These are phyloP conservation scores for Dromiciops gliroides DNA, from an alignment of 2,113 vertebrate genomes.

Conservation along the genomic window DNA sequence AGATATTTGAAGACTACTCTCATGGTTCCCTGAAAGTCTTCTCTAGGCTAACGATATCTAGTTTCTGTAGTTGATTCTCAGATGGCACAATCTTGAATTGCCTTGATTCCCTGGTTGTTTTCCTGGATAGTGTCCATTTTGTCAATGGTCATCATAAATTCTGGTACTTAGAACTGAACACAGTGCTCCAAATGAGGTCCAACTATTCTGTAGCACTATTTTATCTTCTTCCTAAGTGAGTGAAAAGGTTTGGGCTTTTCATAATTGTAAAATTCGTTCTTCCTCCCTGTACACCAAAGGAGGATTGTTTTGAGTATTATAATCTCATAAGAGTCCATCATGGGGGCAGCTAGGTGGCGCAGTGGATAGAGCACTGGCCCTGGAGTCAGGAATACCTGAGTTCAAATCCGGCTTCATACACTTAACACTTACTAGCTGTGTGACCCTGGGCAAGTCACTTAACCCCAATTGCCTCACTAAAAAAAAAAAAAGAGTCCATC, in stretches of 20 bases:
- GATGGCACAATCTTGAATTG: not conserved
- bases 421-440: too few relatives aligned
- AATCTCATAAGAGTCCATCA: not conserved
- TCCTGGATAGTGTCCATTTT: not conserved
- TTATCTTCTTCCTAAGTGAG: conserved; percentile 36
- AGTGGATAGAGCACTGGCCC: too few relatives aligned
- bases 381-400: too few relatives aligned
- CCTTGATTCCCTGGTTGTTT: not conserved
- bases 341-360: too few relatives aligned
- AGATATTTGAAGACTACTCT: not conserved
- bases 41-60: not conserved
- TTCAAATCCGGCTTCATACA: too few relatives aligned
- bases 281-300: not conserved
- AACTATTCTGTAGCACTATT: not conserved
- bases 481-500: conserved; percentile 18
- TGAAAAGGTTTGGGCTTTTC: conserved; percentile 11
- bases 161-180: not conserved
- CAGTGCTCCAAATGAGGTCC: not conserved
- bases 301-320: conserved; percentile 12
- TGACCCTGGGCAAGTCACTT: too few relatives aligned
- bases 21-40: not conserved
- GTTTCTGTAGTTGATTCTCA: not conserved
- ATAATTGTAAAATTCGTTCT: not conserved
- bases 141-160: not conserved
- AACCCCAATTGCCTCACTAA: too few relatives aligned